Conservation (phyloP, 2,113 vertebrate genomes). For the Noctilio leporinus region DNA sequence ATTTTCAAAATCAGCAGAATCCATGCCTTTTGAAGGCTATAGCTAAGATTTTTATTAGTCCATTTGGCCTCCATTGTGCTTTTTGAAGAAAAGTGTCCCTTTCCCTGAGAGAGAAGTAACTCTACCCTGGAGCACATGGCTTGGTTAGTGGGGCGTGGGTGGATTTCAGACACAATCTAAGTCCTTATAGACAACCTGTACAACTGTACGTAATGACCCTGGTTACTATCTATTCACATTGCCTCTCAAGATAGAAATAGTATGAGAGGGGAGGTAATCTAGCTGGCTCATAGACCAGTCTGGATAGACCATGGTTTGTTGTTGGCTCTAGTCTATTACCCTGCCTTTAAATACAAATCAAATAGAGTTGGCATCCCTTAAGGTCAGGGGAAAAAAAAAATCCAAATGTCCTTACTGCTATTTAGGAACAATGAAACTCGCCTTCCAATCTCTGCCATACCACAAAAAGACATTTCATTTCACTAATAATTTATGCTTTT, state of each 20-base stretch:
- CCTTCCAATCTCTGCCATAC: background rate
- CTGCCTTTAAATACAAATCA: slow-evolving; percentile 40
- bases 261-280: background rate
- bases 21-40: background rate
- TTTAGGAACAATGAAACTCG: slow-evolving; percentile 36
- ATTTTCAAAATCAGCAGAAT: background rate
- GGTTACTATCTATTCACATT: background rate
- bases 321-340: background rate
- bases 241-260: background rate
- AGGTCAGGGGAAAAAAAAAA: background rate
- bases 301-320: background rate
- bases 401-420: background rate
- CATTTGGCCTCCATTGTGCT: background rate
- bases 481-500: slow-evolving; percentile 47
- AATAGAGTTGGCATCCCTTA: background rate
- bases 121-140: background rate
- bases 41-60: background rate
- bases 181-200: background rate
- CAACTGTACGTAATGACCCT: background rate
- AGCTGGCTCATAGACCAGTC: background rate
- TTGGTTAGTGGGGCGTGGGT: background rate
- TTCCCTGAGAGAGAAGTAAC: background rate
- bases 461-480: slow-evolving; percentile 38
- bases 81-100: background rate
- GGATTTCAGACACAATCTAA: background rate